Evolutionary conservation across 2,113 vertebrate genomes (phyloP).

Genomic region (Bucco capensis): DNA sequence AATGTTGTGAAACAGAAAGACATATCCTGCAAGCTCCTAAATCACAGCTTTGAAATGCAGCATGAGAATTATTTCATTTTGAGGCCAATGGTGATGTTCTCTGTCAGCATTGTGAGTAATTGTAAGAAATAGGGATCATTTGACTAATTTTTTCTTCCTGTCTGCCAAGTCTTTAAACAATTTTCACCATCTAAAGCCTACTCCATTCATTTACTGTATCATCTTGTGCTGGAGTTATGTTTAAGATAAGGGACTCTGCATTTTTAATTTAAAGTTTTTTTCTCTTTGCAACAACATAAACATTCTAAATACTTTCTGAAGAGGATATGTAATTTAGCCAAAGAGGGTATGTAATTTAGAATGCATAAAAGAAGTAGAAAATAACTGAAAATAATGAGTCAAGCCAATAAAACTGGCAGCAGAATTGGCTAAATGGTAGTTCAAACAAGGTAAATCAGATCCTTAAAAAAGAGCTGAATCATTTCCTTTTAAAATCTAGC

Average conservation of each 20-base stretch:
- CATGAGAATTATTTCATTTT: not conserved
- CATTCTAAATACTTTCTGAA: not conserved
- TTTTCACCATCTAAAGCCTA: not conserved
- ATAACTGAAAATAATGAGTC: not conserved
- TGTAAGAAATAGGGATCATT: not conserved
- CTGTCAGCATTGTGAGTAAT: not conserved
- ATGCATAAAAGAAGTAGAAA: not conserved
- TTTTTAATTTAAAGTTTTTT: not conserved
- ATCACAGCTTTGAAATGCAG: slow-evolving; percentile 27
- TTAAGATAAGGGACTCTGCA: not conserved
- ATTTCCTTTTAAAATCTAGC: not conserved
- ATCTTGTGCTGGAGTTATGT: not conserved
- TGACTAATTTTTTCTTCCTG: slow-evolving; percentile 14
- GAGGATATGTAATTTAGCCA: not conserved
- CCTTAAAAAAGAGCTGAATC: not conserved
- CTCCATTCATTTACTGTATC: not conserved
- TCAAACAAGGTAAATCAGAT: not conserved
- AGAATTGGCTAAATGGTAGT: not conserved
- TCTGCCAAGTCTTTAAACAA: not conserved
- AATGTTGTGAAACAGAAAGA: not conserved
- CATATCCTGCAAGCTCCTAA: not conserved
- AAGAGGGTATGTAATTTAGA: not conserved
- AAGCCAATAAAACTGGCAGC: not conserved
- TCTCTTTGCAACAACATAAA: not conserved
- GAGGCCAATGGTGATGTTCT: not conserved